Conservation (phyloP, 2,797 vertebrate species). For the Pseudochirops corinnae region DNA sequence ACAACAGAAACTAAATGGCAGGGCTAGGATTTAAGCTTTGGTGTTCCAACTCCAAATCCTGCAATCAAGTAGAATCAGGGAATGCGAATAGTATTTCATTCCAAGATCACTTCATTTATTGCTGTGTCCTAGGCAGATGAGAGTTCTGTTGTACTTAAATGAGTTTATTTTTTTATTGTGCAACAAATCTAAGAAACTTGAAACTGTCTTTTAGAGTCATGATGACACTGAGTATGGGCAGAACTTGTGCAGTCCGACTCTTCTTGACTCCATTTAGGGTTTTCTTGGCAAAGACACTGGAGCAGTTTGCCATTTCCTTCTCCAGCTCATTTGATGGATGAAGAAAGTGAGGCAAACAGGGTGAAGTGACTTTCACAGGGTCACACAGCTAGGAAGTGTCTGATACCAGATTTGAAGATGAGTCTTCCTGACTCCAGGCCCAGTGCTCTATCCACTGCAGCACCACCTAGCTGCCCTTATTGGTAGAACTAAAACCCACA, state of each 20-base stretch:
- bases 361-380: too few relatives aligned
- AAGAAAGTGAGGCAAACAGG: too few relatives aligned
- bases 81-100: background rate
- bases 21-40: background rate
- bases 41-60: background rate
- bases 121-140: background rate
- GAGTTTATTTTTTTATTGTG: background rate
- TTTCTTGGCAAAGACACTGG: too few relatives aligned
- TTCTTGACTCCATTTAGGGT: too few relatives aligned
- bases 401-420: too few relatives aligned
- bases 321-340: too few relatives aligned
- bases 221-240: background rate
- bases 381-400: too few relatives aligned
- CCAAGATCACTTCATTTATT: background rate
- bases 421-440: too few relatives aligned
- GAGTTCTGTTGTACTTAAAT: background rate
- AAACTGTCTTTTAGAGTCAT: background rate
- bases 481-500: background rate
- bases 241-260: too few relatives aligned
- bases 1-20: background rate
- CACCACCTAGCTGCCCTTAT: too few relatives aligned
- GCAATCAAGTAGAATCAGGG: background rate
- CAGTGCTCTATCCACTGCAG: too few relatives aligned
- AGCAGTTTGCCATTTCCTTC: too few relatives aligned
- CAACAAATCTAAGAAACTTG: background rate